phyloP scores from a whole-genome alignment of 2,888 invertebrate species.

The Macrosiphum euphorbiae region DNA sequence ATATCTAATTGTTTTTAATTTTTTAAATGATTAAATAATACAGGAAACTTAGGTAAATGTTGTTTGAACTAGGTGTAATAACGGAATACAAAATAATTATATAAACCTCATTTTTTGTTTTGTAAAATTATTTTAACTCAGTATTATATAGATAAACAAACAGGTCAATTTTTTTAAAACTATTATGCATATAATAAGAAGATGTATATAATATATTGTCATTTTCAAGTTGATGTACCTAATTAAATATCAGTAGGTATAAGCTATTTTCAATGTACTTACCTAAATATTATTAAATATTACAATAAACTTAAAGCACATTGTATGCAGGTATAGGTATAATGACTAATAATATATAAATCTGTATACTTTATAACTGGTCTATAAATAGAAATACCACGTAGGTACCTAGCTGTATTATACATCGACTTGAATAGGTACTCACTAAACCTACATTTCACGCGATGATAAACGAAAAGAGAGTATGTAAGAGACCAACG shows the following conservation, averaged over 20 bases:
- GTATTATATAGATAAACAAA: not conserved
- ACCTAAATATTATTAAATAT: not conserved
- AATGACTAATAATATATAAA: not conserved
- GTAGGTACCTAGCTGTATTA: not conserved
- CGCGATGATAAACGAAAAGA: not conserved
- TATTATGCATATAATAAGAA: not conserved
- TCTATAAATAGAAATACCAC: not conserved
- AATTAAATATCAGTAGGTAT: not conserved
- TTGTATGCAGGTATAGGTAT: not conserved
- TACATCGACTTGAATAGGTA: not conserved
- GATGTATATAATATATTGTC: not conserved
- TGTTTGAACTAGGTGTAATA: not conserved
- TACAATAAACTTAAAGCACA: not conserved
- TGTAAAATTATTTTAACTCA: not conserved
- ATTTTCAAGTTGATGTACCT: not conserved
- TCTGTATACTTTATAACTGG: not conserved
- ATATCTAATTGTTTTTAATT: not conserved
- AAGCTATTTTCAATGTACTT: not conserved
- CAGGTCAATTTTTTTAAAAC: not conserved
- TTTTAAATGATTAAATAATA: not conserved
- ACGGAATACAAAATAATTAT: not conserved
- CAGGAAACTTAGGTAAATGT: not conserved
- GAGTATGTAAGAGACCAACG: not conserved
- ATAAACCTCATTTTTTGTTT: not conserved
- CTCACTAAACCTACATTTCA: not conserved